Conservation (phyloP, 2,113 vertebrate genomes). For the Amia ocellicauda region DNA sequence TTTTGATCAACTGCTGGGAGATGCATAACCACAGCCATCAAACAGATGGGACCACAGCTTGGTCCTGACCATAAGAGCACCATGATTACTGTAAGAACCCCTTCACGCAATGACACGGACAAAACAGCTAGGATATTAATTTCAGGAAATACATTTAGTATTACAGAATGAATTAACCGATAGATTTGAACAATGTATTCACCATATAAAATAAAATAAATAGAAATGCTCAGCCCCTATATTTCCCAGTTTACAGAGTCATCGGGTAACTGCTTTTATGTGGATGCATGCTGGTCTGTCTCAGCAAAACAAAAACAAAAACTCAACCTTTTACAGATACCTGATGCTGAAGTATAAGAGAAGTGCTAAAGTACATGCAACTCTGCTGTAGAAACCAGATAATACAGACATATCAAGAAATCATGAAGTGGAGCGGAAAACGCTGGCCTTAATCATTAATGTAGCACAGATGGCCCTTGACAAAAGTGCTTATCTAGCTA, state of each 20-base stretch:
- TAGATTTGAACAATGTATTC: no score
- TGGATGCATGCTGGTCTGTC: no score
- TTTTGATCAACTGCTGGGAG: background rate
- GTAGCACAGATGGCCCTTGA: background rate
- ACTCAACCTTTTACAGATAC: no score
- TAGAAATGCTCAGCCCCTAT: no score
- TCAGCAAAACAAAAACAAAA: no score
- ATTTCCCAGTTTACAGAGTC: no score
- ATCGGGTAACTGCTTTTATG: no score
- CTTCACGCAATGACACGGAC: background rate
- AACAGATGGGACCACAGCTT: background rate
- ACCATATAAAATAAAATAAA: no score
- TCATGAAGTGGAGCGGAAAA: background rate
- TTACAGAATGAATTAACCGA: no score
- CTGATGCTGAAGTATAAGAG: no score
- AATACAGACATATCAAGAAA: background rate
- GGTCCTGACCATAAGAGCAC: background rate
- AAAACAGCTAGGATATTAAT: background rate
- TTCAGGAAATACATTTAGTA: background rate
- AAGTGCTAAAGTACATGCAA: no score
- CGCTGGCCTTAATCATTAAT: background rate
- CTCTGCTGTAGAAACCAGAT: background rate
- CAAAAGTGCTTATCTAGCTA: background rate
- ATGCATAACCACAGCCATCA: background rate
- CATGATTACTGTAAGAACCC: background rate